Conservation (phyloP, 23 tunicate genomes). For the Ascidia mentula region DNA sequence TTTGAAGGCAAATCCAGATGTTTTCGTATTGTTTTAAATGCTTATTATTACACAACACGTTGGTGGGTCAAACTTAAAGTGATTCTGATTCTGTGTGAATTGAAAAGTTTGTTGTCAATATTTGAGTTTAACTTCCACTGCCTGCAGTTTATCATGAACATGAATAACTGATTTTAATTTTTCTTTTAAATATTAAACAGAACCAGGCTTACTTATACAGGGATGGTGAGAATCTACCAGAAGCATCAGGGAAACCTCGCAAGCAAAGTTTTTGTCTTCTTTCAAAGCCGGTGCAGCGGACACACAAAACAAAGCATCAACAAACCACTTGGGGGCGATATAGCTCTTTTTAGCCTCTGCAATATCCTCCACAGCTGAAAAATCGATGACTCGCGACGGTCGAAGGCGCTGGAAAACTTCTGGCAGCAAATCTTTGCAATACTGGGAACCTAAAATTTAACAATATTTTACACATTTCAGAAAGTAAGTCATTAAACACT, state of each 20-base stretch:
- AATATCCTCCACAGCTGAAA: constrained; percentile 31
- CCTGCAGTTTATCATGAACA: no score
- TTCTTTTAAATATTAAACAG: no score
- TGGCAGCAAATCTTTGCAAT: constrained; percentile 16
- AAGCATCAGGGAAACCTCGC: constrained; percentile 19
- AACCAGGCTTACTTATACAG: constrained; percentile 72
- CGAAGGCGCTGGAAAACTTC: constrained; percentile 1
- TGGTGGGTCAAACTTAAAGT: no score
- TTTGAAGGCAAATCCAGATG: no score
- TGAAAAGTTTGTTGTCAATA: no score
- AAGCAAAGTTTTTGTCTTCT: neutral
- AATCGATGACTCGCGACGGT: constrained; percentile 25
- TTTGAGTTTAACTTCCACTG: no score
- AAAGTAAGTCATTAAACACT: no score
- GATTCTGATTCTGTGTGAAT: no score
- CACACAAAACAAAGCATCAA: constrained; percentile 12
- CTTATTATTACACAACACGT: no score
- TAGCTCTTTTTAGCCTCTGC: constrained; percentile 27
- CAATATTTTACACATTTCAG: no score
- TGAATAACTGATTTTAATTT: no score
- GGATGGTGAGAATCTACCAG: constrained; percentile 60
- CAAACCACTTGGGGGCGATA: constrained; percentile 23
- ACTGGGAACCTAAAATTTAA: neutral
- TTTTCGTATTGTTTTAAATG: no score
- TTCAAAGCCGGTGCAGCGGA: constrained; percentile 35